phyloP scores from a whole-genome alignment of 2,888 invertebrate species.

The Drosophila nr. perissopoda region DNA sequence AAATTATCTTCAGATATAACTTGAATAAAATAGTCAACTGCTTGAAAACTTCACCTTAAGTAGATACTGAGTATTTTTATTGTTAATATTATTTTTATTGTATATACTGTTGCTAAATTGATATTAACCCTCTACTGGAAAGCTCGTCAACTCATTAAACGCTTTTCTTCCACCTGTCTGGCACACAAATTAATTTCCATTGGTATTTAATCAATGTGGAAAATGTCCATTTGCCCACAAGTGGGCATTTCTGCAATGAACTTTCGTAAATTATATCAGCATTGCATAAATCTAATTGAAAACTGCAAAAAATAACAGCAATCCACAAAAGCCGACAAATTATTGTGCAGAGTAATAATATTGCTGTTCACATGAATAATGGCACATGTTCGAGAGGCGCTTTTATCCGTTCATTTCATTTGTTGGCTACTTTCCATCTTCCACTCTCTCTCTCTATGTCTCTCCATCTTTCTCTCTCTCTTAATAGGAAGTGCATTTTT shows the following conservation, averaged over 20 bases:
- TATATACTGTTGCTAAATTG: background rate
- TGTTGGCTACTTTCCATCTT: slow-evolving; percentile 1
- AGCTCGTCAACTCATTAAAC: background rate
- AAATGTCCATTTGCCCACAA: background rate
- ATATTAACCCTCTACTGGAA: background rate
- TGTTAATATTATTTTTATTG: background rate
- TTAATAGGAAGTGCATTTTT: slow-evolving; percentile 70
- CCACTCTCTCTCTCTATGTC: background rate
- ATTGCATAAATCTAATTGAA: slow-evolving; percentile 67
- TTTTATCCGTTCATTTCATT: slow-evolving; percentile 33
- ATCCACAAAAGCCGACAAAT: slow-evolving; percentile 60
- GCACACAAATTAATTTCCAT: background rate
- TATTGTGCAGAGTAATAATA: slow-evolving; percentile 45
- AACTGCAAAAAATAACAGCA: slow-evolving; percentile 17
- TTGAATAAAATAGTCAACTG: background rate
- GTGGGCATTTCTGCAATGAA: slow-evolving; percentile 20
- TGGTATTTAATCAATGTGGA: slow-evolving; percentile 17
- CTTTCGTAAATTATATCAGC: slow-evolving; percentile 36
- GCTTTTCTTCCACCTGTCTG: slow-evolving; percentile 12
- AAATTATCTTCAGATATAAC: background rate
- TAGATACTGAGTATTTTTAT: background rate
- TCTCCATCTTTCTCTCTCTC: background rate
- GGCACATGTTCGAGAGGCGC: slow-evolving; percentile 64
- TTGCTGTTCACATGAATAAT: slow-evolving; percentile 26
- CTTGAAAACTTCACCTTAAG: background rate